These are phyloP conservation scores for Anser cygnoides DNA, from an alignment of 2,113 vertebrate genomes.

Conservation along the genomic window DNA sequence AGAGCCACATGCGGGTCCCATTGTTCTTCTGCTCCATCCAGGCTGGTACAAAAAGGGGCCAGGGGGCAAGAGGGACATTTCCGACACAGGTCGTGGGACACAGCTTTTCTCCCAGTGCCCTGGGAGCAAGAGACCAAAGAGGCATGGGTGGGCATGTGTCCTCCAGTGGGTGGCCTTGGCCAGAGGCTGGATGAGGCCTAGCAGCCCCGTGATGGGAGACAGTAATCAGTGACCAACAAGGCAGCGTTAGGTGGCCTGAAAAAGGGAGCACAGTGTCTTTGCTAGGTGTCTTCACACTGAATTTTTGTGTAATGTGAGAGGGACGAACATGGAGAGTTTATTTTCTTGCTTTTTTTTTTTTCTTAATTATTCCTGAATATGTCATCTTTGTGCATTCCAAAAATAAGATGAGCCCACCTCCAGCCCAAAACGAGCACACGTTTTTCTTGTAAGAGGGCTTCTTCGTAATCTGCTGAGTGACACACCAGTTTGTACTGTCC, in stretches of 20 bases:
- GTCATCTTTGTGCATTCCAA: not conserved
- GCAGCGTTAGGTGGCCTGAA: not conserved
- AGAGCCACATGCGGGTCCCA: fast-evolving
- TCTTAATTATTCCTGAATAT: not conserved
- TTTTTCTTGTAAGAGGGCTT: constrained; percentile 58
- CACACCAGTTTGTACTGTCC: not conserved
- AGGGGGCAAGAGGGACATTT: not conserved
- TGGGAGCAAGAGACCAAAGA: not conserved
- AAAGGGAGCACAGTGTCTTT: not conserved
- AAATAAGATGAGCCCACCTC: not conserved
- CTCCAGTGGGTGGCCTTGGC: fast-evolving
- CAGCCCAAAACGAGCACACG: not conserved
- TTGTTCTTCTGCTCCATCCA: not conserved
- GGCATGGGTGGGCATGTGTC: fast-evolving
- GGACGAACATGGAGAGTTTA: not conserved
- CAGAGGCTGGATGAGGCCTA: not conserved
- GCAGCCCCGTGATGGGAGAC: not conserved
- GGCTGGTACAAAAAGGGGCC: not conserved
- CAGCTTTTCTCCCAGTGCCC: not conserved
- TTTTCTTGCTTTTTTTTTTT: not conserved
- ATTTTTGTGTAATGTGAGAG: not conserved
- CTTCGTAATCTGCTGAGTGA: constrained; percentile 59
- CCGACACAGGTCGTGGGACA: fast-evolving
- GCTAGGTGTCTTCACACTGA: not conserved
- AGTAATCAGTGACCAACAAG: not conserved